Evolutionary conservation across 2,113 vertebrate species (phyloP).

Genomic region (Equus quagga): DNA sequence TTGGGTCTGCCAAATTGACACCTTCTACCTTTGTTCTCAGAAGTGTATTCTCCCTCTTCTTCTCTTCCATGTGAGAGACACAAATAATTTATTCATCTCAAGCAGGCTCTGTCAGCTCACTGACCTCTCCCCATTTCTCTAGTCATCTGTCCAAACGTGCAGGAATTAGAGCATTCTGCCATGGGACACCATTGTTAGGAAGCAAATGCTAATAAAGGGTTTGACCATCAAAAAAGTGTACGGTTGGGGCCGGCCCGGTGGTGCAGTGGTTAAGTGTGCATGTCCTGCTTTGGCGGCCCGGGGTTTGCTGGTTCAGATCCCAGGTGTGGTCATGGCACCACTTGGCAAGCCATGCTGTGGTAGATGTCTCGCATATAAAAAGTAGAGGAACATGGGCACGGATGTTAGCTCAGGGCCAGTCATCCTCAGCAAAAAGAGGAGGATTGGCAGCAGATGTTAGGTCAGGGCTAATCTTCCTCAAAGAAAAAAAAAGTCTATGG

Average conservation of each 20-base stretch:
- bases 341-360: no score
- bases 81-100: slow-evolving; percentile 46
- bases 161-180: not conserved
- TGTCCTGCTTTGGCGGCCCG: no score
- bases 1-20: not conserved
- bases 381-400: no score
- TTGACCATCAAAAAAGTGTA: not conserved
- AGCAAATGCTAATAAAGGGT: not conserved
- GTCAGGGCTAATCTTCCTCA: no score
- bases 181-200: not conserved
- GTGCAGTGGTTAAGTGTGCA: no score
- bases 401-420: no score
- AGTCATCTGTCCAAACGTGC: not conserved
- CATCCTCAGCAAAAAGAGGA: no score
- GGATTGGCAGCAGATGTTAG: no score
- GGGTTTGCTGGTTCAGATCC: no score
- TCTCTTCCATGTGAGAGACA: not conserved
- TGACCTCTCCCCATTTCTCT: not conserved
- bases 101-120: not conserved
- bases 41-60: not conserved
- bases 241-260: no score
- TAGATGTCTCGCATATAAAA: no score
- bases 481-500: not conserved
- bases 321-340: no score
- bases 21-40: not conserved